Percentiles rank a stretch among this genome's conserved stretches.
Evolutionary conservation across 2,888 invertebrate species (phyloP).

Genomic region (Xestia sexstrigata): DNA sequence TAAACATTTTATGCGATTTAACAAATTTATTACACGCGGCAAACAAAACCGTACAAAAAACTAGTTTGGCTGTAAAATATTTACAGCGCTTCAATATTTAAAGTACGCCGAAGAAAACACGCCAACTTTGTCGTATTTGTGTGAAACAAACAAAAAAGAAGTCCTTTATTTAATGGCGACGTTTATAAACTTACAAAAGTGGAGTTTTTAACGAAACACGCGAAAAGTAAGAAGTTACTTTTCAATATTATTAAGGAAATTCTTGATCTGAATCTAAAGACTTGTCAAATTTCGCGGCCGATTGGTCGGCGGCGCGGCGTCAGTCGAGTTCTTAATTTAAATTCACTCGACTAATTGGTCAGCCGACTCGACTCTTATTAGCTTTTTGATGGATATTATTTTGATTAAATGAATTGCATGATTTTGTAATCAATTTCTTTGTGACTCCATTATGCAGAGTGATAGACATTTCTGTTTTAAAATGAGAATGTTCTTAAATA

Average conservation of each 20-base stretch:
- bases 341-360: slow-evolving; percentile 74
- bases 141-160: slow-evolving; percentile 59
- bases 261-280: slow-evolving; percentile 68
- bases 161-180: slow-evolving; percentile 52
- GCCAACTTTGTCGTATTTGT: slow-evolving; percentile 56
- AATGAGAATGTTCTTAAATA: not conserved
- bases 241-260: slow-evolving; percentile 58
- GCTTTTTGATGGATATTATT: slow-evolving; percentile 74
- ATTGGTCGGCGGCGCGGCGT: slow-evolving; percentile 67
- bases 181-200: slow-evolving; percentile 56
- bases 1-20: slow-evolving; percentile 43
- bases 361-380: slow-evolving; percentile 70
- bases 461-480: slow-evolving; percentile 2
- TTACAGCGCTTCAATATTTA: slow-evolving; percentile 64
- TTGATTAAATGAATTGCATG: slow-evolving; percentile 64
- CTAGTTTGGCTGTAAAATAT: slow-evolving; percentile 56
- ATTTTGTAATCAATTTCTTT: slow-evolving; percentile 58
- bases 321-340: slow-evolving; percentile 74
- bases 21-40: slow-evolving; percentile 33
- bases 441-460: slow-evolving; percentile 13
- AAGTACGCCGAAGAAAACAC: slow-evolving; percentile 55
- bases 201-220: slow-evolving; percentile 57
- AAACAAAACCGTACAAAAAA: slow-evolving; percentile 36
- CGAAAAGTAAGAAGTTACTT: slow-evolving; percentile 51
- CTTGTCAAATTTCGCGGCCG: slow-evolving; percentile 74